Base-by-base conservation (phyloP, 2,797 vertebrate genomes). In the Furcifer pardalis region DNA sequence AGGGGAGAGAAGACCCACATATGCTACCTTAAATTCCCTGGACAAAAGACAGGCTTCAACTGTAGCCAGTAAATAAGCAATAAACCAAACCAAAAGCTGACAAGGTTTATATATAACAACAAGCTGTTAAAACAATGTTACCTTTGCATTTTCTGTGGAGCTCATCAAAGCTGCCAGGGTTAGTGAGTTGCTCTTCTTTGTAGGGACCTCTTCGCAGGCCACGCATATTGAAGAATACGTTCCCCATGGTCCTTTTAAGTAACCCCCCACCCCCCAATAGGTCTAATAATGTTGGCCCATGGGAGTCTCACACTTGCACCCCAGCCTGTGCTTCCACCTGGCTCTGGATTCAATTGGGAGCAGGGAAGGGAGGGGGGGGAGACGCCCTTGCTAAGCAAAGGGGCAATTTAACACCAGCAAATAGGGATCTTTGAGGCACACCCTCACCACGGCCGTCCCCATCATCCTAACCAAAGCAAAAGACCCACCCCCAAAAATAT, bases 91-190 rank as follows among this genome's bases (percentile, higher is more conserved):
- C n/a, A n/a, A n/a, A n/a, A n/a, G n/a, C n/a, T n/a, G n/a, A n/a
- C n/a, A n/a, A n/a, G n/a, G n/a, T n/a, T n/a, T n/a, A n/a, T n/a
- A n/a, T n/a, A n/a, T n/a, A n/a, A n/a, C n/a, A n/a, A n/a, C n/a
- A n/a, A n/a, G n/a, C n/a, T n/a, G n/a, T n/a, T n/a, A n/a, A n/a
- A 4, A 1, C 1, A 2, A 17, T 25, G 91, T 79, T 89, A 99
- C 98, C 98, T 97, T 98, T 99, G 94, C 98, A 98, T 84, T 95
- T 96, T 30, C 97, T 96, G 91, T 99, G 98, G 77, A 99, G 96
- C 56, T 97, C 97, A 81, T 99, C 98, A 85, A 99, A 99, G 93
- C 98, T 98, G 83, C 98, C 98, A 1, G 98, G 98, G 89, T 97
- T 98, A 32, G 97, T 95, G 13, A 97, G 95, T 19, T 96, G 95